Evolutionary conservation across 2,113 vertebrate species (phyloP), one percentile per base, ranked within the genome.

Genomic region (Coptodon rendalli): DNA sequence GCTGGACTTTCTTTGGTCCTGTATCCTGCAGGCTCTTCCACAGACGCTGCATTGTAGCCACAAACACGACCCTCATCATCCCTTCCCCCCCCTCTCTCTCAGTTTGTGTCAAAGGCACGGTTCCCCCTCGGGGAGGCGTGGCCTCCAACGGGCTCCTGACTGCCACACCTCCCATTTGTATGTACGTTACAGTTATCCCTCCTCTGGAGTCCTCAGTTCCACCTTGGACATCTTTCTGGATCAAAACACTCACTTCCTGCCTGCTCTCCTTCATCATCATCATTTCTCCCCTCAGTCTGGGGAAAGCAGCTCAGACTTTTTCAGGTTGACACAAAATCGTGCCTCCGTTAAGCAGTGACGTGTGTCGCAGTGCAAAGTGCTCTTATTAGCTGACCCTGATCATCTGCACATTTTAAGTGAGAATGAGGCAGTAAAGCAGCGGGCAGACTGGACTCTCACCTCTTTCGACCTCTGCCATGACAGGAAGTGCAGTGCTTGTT

Each of bases 401-500:
- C 68, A 29, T 45, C 68, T 73, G 68, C 22, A 45, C 40, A 5
- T 73, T 10, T 2, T 5, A 73, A 6, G 40, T 29, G 68, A 48
- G 22, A 48, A 48, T 27, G 0, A 45, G 1, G 40, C 22, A 73
- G 68, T 45, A 2, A 45, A 45, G 38, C 22, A 17, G 13, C 19
- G 3, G 5, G 52, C 71, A 1, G 34, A 43, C 45, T 13, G 66
- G n/a, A 0, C 19, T 29, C 71, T 48, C 80, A 96, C 96, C 93
- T 95, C 89, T 80, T 95, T 10, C 43, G 91, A 4, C 96, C 96
- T 6, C 94, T 87, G 7, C 96, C 96, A 1, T 94, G 91, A 29
- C 96, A 96, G 83, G 86, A 91, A 9, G 91, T 90, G 78, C 96
- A 96, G 7, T 87, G 87, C 5, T 93, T 92, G 36, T 95, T 94